Base-by-base conservation (phyloP, 2,113 vertebrate species). In the Thalassarche chlororhynchos region DNA sequence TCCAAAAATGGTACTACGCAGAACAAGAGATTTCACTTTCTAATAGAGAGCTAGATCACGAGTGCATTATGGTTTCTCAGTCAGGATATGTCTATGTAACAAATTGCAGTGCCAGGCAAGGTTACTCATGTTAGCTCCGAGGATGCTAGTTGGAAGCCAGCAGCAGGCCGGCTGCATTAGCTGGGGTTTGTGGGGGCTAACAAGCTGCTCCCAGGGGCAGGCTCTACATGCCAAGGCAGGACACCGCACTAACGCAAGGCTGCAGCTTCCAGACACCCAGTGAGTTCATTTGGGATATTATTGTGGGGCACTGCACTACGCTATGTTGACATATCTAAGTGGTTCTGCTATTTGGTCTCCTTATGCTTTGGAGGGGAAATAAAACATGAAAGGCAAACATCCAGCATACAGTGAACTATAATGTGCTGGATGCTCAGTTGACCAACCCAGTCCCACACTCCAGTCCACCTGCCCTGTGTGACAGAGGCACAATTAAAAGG, bases 391-490 rank as follows among this genome's bases (percentile, higher is more conserved):
- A 62, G 28, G 17, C 31, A 93, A 46, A 61, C 13, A 69, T 9
- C 4, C 38, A 65, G 11, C 2, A 5, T 23, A 32, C 18, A 77
- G 12, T 36, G 31, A 76, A 14, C 15, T 28, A 9, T 40, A 87
- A 23, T 4, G 4, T 28, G 8, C 16, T 3, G 2, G 32, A n/a
- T 1, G 2, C 9, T n/a, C 4, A 0, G 40, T 20, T 52, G 26
- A 81, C 17, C 32, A 58, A 21, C 2, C 17, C 26, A 47, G 11
- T 32, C 17, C 38, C 40, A 52, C 6, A 7, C 4, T 52, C 14
- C 14, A 46, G 36, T 57, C 47, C 24, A 42, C 31, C 40, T 70
- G 23, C 44, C 10, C 25, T 16, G 6, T 54, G 25, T 17, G 7
- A 46, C 16, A 71, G 38, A 89, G 11, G 10, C 18, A 54, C 12